These are phyloP conservation scores for Noctua janthe DNA, from an alignment of 2,888 invertebrate genomes.

Conservation along the genomic window DNA sequence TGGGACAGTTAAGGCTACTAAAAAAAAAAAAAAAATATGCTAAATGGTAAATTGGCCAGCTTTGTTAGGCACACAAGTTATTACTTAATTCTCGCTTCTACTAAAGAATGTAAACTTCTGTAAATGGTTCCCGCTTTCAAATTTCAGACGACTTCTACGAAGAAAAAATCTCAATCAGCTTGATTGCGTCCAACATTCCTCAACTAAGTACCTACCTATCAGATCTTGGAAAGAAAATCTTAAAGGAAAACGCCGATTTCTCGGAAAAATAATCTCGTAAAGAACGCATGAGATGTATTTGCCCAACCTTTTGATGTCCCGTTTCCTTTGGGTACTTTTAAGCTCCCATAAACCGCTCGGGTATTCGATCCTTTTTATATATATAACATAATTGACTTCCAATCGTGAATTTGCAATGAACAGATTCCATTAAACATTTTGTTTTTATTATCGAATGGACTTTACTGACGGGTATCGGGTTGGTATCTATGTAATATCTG, in stretches of 20 bases:
- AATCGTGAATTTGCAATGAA: constrained; percentile 49
- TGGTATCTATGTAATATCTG: not conserved
- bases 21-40: no score
- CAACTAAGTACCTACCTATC: not conserved
- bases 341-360: constrained; percentile 12
- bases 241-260: constrained; percentile 14
- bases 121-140: not conserved
- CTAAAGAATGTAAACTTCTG: not conserved
- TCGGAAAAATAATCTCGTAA: constrained; percentile 29
- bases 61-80: not conserved
- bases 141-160: not conserved
- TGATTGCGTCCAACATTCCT: not conserved
- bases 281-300: constrained; percentile 23
- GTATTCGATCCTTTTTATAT: constrained; percentile 24
- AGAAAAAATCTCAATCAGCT: constrained; percentile 11
- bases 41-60: not conserved
- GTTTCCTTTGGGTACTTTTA: constrained; percentile 14
- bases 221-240: constrained; percentile 1
- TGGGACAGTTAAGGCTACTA: no score
- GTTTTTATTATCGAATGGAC: not conserved
- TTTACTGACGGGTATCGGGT: not conserved
- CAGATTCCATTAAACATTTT: constrained; percentile 21
- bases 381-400: constrained; percentile 34
- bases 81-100: not conserved
- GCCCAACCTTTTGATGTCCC: constrained; percentile 33